Evolutionary conservation across 2,888 invertebrate genomes (phyloP).

Genomic region (Hypselothyrea guttata): DNA sequence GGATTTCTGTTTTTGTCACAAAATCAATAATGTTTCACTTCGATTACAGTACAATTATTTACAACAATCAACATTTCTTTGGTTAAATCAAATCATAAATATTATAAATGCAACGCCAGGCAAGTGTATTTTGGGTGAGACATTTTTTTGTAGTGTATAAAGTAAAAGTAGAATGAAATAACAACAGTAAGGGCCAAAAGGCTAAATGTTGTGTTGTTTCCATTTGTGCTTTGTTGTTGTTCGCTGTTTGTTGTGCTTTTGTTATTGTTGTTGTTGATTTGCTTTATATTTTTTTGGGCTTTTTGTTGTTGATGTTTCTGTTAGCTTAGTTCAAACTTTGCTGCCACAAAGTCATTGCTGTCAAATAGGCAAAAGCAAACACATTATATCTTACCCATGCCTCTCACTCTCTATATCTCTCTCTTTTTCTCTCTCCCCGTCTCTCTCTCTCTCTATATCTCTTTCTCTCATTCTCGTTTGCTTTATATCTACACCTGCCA

Average conservation of each 20-base stretch:
- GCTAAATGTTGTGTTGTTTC: slow-evolving; percentile 46
- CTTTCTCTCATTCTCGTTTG: too few species aligned
- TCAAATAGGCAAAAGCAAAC: slow-evolving; percentile 56
- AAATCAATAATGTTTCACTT: too few species aligned
- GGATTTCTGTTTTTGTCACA: too few species aligned
- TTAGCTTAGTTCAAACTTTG: slow-evolving; percentile 36
- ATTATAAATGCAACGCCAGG: too few species aligned
- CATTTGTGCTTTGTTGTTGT: slow-evolving; percentile 15
- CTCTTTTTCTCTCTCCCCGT: background rate
- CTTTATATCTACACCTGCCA: too few species aligned
- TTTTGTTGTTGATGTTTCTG: slow-evolving; percentile 17
- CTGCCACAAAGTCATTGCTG: slow-evolving; percentile 51
- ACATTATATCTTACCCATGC: slow-evolving; percentile 33
- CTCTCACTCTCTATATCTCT: background rate
- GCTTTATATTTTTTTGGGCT: slow-evolving; percentile 17
- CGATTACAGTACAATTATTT: too few species aligned
- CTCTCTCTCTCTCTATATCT: background rate
- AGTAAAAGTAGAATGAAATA: too few species aligned
- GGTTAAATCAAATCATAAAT: too few species aligned
- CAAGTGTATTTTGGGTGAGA: too few species aligned
- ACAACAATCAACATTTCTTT: too few species aligned
- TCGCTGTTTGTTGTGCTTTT: slow-evolving; percentile 13
- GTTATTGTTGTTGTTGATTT: slow-evolving; percentile 25
- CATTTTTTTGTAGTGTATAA: too few species aligned
- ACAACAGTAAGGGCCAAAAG: slow-evolving; percentile 49